A percentile compares a stretch with the other conserved stretches of the same genome.
These are phyloP conservation scores for Cladopsammia gracilis DNA, from an alignment of 64 coral and sea anemone genomes.

Conservation along the genomic window DNA sequence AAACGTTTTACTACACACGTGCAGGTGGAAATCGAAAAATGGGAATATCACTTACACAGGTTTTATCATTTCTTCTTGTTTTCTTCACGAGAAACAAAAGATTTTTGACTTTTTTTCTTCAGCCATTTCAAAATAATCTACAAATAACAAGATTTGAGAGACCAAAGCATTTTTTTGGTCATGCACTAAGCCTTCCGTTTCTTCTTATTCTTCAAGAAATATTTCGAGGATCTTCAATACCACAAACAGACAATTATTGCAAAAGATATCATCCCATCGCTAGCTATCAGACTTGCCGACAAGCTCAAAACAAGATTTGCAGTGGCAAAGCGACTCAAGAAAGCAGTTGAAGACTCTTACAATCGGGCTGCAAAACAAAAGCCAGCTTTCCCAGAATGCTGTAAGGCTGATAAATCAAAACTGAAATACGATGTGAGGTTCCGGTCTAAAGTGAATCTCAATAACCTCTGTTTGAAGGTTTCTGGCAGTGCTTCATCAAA, in stretches of 20 bases:
- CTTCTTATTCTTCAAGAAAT: too few species aligned
- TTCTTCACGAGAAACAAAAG: too few species aligned
- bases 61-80: too few species aligned
- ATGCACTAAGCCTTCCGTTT: too few species aligned
- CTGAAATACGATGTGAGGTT: slow-evolving; percentile 23
- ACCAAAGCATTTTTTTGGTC: too few species aligned
- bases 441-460: slow-evolving; percentile 7
- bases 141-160: too few species aligned
- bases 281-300: slow-evolving; percentile 12
- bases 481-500: slow-evolving; percentile 4
- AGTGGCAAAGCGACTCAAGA: neutral
- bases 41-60: too few species aligned
- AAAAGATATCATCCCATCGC: neutral
- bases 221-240: neutral
- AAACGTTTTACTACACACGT: too few species aligned
- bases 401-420: slow-evolving; percentile 11
- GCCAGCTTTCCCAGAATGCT: slow-evolving; percentile 24
- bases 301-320: slow-evolving; percentile 47
- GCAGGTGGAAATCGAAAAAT: too few species aligned
- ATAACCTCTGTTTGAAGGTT: slow-evolving; percentile 5
- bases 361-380: neutral
- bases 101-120: too few species aligned
- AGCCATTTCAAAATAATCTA: too few species aligned
- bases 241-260: neutral
- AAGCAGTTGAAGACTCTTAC: slow-evolving; percentile 47